phyloP scores from a whole-genome alignment of 2,797 vertebrate species.

The Argyrosomus regius region DNA sequence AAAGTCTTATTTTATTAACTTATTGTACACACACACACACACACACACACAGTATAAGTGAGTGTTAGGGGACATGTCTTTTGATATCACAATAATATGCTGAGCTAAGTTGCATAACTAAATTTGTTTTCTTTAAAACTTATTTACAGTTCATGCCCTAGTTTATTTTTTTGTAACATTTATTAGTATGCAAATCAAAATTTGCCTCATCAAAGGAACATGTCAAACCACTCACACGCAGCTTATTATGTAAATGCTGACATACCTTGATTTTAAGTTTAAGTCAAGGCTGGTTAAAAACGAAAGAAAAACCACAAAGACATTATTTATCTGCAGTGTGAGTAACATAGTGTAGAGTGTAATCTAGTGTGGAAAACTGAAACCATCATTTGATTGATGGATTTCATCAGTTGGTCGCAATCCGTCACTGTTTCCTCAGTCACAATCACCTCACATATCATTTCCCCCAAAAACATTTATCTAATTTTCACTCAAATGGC shows the following conservation, averaged over 20 bases:
- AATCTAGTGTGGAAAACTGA: constrained; percentile 18
- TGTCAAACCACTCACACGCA: not conserved
- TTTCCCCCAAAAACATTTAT: constrained; percentile 60
- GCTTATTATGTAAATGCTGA: not conserved
- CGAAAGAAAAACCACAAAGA: not conserved
- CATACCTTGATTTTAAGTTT: not conserved
- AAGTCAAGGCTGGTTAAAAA: not conserved
- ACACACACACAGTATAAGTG: not conserved
- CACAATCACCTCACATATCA: constrained; percentile 37
- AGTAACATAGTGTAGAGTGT: not conserved
- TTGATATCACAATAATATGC: not conserved
- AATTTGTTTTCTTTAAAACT: not conserved
- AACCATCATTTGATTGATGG: constrained; percentile 46
- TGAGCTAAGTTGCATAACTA: not conserved
- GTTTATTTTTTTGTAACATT: not conserved
- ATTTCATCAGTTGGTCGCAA: constrained; percentile 46
- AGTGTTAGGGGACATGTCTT: not conserved
- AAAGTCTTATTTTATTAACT: too few species aligned
- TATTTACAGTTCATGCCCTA: not conserved
- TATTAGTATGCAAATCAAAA: constrained; percentile 15
- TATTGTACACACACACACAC: too few species aligned
- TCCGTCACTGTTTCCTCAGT: constrained; percentile 52
- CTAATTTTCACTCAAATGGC: constrained; percentile 53
- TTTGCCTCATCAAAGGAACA: not conserved
- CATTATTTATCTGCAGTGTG: not conserved